phyloP scores from a whole-genome alignment of 2,888 invertebrate species.

The Geotrupes spiniger region DNA sequence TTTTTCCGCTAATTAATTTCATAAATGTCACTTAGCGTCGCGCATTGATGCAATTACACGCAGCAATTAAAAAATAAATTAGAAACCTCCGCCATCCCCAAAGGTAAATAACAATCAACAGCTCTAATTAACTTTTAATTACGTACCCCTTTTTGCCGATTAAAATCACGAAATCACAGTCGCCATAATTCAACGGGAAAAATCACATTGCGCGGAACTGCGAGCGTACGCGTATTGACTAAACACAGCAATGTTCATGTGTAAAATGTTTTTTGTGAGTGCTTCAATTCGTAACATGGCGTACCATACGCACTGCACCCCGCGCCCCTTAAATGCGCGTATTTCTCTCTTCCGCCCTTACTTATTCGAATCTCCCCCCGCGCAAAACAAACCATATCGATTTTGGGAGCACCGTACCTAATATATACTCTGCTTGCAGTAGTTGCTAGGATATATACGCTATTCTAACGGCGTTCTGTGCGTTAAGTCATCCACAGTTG shows the following conservation, averaged over 20 bases:
- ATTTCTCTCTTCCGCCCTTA: constrained; percentile 44
- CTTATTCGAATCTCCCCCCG: constrained; percentile 34
- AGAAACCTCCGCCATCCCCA: too few relatives aligned
- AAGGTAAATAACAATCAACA: not conserved
- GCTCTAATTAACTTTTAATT: constrained; percentile 2
- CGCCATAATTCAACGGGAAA: constrained; percentile 1
- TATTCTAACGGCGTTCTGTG: constrained; percentile 31
- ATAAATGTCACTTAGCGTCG: too few relatives aligned
- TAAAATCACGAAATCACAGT: constrained; percentile 2
- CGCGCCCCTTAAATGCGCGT: constrained; percentile 35
- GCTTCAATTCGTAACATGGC: constrained; percentile 48
- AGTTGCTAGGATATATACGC: constrained; percentile 44
- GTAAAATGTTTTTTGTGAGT: constrained; percentile 45
- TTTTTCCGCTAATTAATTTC: too few relatives aligned
- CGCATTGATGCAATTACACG: too few relatives aligned
- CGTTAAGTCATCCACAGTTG: constrained; percentile 34
- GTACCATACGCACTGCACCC: constrained; percentile 46
- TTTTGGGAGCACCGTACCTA: constrained; percentile 49
- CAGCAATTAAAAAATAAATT: too few relatives aligned
- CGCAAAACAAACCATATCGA: constrained; percentile 53
- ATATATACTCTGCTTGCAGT: constrained; percentile 43
- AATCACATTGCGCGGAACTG: constrained; percentile 27
- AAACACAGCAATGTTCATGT: constrained; percentile 46
- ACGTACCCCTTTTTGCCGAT: constrained; percentile 15
- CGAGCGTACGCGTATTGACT: constrained; percentile 38